phyloP scores from a whole-genome alignment of 2,888 invertebrate species.

The Cephus nigrinus region DNA sequence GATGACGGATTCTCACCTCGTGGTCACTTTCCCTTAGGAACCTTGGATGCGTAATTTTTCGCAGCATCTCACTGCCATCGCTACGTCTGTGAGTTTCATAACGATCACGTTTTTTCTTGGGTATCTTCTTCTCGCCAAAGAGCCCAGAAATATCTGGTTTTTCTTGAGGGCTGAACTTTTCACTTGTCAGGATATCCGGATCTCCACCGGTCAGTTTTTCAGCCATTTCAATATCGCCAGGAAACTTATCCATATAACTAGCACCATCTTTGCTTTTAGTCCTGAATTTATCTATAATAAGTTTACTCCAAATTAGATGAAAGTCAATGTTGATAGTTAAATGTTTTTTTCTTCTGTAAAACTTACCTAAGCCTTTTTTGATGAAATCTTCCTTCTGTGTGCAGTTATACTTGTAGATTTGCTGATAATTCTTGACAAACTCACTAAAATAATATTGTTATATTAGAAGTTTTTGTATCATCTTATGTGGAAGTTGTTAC shows the following conservation, averaged over 20 bases:
- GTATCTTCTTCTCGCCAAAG: slow-evolving; percentile 68
- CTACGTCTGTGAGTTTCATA: slow-evolving; percentile 44
- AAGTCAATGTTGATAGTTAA: background rate
- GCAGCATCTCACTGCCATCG: slow-evolving; percentile 38
- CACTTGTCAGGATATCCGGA: slow-evolving; percentile 74
- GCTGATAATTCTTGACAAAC: slow-evolving; percentile 78
- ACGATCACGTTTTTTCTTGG: slow-evolving; percentile 58
- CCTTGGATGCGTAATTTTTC: slow-evolving; percentile 67
- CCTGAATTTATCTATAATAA: slow-evolving; percentile 71
- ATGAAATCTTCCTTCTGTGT: slow-evolving; percentile 84
- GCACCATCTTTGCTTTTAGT: slow-evolving; percentile 71
- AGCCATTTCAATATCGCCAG: slow-evolving; percentile 79
- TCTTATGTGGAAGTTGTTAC: background rate
- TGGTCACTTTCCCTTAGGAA: slow-evolving; percentile 69
- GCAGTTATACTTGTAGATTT: slow-evolving; percentile 83
- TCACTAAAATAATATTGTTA: slow-evolving; percentile 73
- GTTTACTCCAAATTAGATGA: background rate
- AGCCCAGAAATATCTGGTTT: slow-evolving; percentile 69
- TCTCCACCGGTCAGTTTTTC: slow-evolving; percentile 80
- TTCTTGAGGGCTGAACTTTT: slow-evolving; percentile 69
- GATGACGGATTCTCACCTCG: slow-evolving; percentile 74
- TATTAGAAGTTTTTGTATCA: slow-evolving; percentile 5
- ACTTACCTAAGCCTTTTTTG: slow-evolving; percentile 82
- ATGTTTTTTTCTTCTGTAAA: background rate
- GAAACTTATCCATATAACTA: slow-evolving; percentile 81